phyloP scores from a whole-genome alignment of 2,797 vertebrate genomes.

The Limnodromus scolopaceus region DNA sequence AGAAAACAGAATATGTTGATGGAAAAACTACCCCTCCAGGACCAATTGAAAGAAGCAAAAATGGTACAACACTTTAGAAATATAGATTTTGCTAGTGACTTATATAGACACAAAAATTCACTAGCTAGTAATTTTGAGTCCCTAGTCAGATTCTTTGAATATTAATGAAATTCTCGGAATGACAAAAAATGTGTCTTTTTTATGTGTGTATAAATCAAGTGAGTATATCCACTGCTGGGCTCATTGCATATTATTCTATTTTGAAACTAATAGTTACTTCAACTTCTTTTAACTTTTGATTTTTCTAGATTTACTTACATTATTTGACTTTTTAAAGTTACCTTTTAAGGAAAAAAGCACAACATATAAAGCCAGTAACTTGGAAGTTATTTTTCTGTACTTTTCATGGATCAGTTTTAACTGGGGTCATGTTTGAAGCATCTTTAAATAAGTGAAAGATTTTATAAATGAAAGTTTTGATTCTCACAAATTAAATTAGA shows the following conservation, averaged over 20 bases:
- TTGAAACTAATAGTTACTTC: not conserved
- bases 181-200: not conserved
- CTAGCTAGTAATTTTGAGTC: not conserved
- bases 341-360: rapidly evolving
- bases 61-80: not conserved
- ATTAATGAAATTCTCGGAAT: not conserved
- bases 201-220: not conserved
- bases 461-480: not conserved
- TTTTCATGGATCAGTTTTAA: not conserved
- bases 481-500: not conserved
- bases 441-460: not conserved
- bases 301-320: not conserved
- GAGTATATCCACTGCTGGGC: not conserved
- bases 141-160: not conserved
- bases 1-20: not conserved
- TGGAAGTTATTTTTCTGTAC: not conserved
- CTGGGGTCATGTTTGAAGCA: not conserved
- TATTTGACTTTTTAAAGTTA: not conserved
- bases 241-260: not conserved
- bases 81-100: not conserved
- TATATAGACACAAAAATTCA: not conserved
- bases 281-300: not conserved
- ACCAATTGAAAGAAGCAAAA: not conserved
- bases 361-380: not conserved
- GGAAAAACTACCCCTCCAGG: not conserved